phyloP scores from a whole-genome alignment of 2,888 invertebrate species.

The Pteria penguin region DNA sequence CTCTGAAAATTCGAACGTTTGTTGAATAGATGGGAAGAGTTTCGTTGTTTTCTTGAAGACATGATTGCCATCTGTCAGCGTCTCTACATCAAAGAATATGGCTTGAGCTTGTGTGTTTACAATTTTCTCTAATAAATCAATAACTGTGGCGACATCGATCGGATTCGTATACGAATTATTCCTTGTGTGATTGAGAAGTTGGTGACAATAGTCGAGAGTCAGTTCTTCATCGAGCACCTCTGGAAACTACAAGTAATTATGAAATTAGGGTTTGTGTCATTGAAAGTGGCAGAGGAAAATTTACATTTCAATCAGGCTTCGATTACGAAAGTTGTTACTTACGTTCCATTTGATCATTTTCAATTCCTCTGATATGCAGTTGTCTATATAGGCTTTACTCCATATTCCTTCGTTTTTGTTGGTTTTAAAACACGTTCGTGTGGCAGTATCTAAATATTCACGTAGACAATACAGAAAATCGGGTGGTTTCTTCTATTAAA shows the following conservation, averaged over 20 bases:
- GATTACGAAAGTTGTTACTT: neutral
- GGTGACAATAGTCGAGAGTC: conserved; percentile 64
- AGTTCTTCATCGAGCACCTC: conserved; percentile 51
- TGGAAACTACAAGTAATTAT: neutral
- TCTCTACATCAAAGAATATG: conserved; percentile 60
- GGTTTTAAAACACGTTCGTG: conserved; percentile 60
- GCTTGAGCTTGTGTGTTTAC: conserved; percentile 71
- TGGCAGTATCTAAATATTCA: conserved; percentile 64
- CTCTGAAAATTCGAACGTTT: conserved; percentile 73
- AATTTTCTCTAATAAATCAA: conserved; percentile 72
- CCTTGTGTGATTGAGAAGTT: conserved; percentile 70
- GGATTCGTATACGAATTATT: conserved; percentile 71
- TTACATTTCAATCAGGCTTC: neutral
- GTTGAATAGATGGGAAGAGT: conserved; percentile 65
- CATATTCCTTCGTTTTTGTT: conserved; percentile 75
- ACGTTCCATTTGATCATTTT: conserved; percentile 67
- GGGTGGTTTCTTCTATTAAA: neutral
- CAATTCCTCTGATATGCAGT: conserved; percentile 72
- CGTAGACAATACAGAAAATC: too few relatives aligned
- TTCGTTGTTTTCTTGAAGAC: conserved; percentile 63
- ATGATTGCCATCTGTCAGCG: conserved; percentile 62
- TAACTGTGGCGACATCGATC: conserved; percentile 76
- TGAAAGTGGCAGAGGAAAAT: neutral
- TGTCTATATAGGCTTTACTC: conserved; percentile 75
- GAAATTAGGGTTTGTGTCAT: neutral